A percentile compares a stretch with the other conserved stretches of the same genome.
Conservation (phyloP, 2,888 invertebrate species). For the Drepanosiphum platanoidis region DNA sequence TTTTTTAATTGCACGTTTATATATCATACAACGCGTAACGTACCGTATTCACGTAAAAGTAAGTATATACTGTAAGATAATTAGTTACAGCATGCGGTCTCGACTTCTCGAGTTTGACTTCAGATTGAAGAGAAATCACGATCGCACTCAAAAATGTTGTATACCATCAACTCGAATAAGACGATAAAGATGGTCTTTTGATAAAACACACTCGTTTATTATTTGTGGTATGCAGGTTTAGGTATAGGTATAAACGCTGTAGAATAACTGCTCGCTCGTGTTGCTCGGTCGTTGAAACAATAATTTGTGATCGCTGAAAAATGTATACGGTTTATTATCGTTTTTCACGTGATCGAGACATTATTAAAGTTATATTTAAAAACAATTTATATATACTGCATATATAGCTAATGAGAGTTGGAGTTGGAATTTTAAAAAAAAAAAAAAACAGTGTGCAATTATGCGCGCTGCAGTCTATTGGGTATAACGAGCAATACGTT, state of each 20-base stretch:
- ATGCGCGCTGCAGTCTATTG: background rate
- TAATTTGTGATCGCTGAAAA: background rate
- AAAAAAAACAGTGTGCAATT: background rate
- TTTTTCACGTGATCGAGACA: background rate
- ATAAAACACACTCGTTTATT: background rate
- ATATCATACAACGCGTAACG: background rate
- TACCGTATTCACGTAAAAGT: background rate
- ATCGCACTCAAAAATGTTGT: background rate
- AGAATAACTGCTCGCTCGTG: background rate
- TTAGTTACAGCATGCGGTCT: background rate
- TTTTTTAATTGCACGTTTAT: constrained; percentile 45
- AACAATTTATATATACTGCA: background rate
- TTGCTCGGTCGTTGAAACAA: background rate
- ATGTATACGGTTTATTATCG: background rate
- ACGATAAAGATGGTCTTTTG: background rate
- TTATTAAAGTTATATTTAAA: background rate
- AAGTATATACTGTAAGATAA: background rate
- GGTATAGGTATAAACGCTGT: background rate
- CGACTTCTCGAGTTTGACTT: background rate
- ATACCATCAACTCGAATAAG: background rate
- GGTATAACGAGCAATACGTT: background rate
- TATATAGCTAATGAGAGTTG: background rate
- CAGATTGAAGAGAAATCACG: background rate
- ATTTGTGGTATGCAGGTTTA: background rate
- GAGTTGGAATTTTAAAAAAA: background rate